Evolutionary conservation across 2,888 invertebrate species (phyloP), one percentile per base, ranked within the genome.

Genomic region (Melanophora roralis): DNA sequence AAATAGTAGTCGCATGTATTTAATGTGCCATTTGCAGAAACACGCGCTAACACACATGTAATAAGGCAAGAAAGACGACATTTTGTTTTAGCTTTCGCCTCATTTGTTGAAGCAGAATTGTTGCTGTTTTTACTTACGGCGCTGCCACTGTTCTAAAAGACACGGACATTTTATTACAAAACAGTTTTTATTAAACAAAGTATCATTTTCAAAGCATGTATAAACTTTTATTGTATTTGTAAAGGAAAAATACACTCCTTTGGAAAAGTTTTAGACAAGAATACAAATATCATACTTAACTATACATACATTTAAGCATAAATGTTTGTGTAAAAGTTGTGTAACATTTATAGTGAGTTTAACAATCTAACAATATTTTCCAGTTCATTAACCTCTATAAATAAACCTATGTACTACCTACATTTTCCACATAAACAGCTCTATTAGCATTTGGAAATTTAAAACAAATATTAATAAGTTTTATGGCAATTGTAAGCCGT

Each of bases 331-430:
- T 64, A 21, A 67, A 64, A 21, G 12, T 12, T 23, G 9, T 43
- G 6, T 36, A 32, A 4, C 27, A 21, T 59, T 1, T 27, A 27
- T 27, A 5, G 6, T 27, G 27, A 5, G 60, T 57, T 73, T 82
- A 78, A 67, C 67, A 73, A 73, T 73, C 67, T 78, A 55, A 72
- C 72, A 57, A 71, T 72, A 55, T 57, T 76, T 80, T 73, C 47
- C 72, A 80, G 80, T 76, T 80, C 76, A 80, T 80, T 80, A 73
- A 80, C 80, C 76, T 76, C 64, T 43, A 36, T 16, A 51, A n/a
- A n/a, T n/a, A n/a, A n/a, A n/a, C 21, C 51, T 67, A 47, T 74
- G 47, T 64, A 68, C 76, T 73, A 80, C 68, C 80, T 73, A 80
- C 72, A 80, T 81, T 81, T 73, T 69, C 51, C 53, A 40, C 36